A percentile compares a stretch with the other conserved stretches of the same genome.
These are phyloP conservation scores for Ornithoptera priamus DNA, from an alignment of 2,888 invertebrate genomes.

Conservation along the genomic window DNA sequence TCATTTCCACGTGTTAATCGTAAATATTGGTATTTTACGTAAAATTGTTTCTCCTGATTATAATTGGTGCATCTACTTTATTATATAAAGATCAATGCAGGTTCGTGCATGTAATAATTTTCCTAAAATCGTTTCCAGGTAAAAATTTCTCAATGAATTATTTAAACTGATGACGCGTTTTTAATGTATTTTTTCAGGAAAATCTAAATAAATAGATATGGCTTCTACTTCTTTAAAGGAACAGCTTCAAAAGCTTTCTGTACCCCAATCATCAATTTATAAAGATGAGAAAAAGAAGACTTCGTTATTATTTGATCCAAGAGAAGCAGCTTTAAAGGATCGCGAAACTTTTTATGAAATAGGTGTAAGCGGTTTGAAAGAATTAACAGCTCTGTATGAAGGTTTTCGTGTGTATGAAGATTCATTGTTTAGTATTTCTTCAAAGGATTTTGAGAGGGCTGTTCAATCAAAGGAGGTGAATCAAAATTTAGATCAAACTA, in stretches of 20 bases:
- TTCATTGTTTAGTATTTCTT: conserved; percentile 87
- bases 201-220: conserved; percentile 56
- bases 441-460: conserved; percentile 89
- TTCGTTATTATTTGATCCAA: conserved; percentile 93
- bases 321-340: conserved; percentile 93
- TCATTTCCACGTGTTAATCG: conserved; percentile 4
- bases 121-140: background rate
- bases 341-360: conserved; percentile 92
- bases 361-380: conserved; percentile 91
- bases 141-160: background rate
- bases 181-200: conserved; percentile 5
- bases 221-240: conserved; percentile 86
- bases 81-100: background rate
- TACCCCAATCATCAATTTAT: conserved; percentile 86
- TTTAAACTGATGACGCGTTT: too few relatives aligned
- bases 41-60: background rate
- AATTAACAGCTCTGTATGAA: conserved; percentile 86
- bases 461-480: conserved; percentile 88
- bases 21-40: background rate
- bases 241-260: conserved; percentile 86
- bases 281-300: conserved; percentile 84
- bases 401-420: conserved; percentile 86
- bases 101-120: background rate
- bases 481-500: conserved; percentile 84
- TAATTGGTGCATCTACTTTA: background rate